A percentile compares a stretch with the other conserved stretches of the same genome.
These are phyloP conservation scores for Pammene aurita DNA, from an alignment of 2,888 invertebrate genomes.

Conservation along the genomic window DNA sequence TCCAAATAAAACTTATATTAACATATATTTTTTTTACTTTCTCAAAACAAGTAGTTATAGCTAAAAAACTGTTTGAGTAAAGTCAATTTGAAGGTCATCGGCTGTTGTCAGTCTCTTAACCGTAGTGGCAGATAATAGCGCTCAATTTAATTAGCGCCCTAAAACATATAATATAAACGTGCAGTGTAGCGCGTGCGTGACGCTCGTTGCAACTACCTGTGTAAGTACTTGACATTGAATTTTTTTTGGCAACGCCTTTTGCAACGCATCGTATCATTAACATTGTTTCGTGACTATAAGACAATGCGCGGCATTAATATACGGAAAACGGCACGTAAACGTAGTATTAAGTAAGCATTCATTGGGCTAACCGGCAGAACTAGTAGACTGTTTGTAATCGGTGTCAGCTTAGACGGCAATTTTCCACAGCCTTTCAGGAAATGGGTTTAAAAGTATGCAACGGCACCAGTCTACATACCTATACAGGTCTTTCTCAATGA, in stretches of 20 bases:
- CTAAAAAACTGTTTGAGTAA: too few relatives aligned
- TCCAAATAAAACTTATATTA: too few relatives aligned
- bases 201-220: conserved; percentile 22
- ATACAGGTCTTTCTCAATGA: conserved; percentile 2
- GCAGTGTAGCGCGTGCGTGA: conserved; percentile 18
- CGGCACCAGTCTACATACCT: neutral
- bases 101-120: too few relatives aligned
- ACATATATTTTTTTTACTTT: too few relatives aligned
- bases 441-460: conserved; percentile 15
- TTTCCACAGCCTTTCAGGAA: conserved; percentile 20
- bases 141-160: too few relatives aligned
- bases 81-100: too few relatives aligned
- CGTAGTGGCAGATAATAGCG: too few relatives aligned
- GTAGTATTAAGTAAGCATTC: conserved; percentile 17
- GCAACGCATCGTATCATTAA: conserved; percentile 21
- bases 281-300: conserved; percentile 36
- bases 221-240: conserved; percentile 32
- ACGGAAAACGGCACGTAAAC: conserved; percentile 19
- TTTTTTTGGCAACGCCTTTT: conserved; percentile 31
- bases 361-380: conserved; percentile 9
- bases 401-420: conserved; percentile 15
- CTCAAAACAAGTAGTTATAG: too few relatives aligned
- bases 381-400: conserved; percentile 3
- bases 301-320: conserved; percentile 24
- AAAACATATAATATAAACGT: neutral